A percentile compares a stretch with the other conserved stretches of the same genome.
Evolutionary conservation across 2,113 vertebrate species (phyloP).

Genomic region (Cnemophilus loriae): DNA sequence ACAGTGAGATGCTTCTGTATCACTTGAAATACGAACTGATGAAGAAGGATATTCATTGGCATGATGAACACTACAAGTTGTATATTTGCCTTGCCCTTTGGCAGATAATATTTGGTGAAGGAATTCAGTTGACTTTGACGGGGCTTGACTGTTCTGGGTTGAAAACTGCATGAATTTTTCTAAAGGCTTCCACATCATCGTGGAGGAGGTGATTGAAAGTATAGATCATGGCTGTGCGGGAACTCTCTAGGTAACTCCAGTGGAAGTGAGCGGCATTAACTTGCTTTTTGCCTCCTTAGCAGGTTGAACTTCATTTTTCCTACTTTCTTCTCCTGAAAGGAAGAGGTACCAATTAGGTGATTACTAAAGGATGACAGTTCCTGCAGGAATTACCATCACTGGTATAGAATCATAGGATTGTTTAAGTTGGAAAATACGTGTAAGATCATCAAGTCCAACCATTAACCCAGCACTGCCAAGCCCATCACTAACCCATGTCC

Average conservation of each 20-base stretch:
- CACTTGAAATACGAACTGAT: background rate
- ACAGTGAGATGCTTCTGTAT: background rate
- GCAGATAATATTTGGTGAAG: background rate
- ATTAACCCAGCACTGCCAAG: background rate
- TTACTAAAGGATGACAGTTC: background rate
- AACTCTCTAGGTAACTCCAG: background rate
- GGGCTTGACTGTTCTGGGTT: background rate
- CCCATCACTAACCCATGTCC: background rate
- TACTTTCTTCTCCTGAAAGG: background rate
- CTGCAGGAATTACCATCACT: background rate
- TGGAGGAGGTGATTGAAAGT: background rate
- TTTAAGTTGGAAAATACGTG: background rate
- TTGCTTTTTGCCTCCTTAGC: background rate
- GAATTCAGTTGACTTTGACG: background rate
- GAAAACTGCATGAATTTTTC: background rate
- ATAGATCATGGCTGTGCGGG: background rate
- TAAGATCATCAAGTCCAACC: background rate
- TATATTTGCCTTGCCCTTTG: background rate
- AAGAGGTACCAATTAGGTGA: background rate
- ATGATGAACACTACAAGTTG: background rate
- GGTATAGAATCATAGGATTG: background rate
- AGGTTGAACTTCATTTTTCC: background rate
- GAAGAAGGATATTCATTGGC: background rate
- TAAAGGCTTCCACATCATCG: background rate
- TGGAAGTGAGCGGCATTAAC: background rate